Percentiles rank a stretch among this genome's conserved stretches.
These are phyloP conservation scores for Trichechus manatus DNA, from an alignment of 2,113 vertebrate genomes.

Conservation along the genomic window DNA sequence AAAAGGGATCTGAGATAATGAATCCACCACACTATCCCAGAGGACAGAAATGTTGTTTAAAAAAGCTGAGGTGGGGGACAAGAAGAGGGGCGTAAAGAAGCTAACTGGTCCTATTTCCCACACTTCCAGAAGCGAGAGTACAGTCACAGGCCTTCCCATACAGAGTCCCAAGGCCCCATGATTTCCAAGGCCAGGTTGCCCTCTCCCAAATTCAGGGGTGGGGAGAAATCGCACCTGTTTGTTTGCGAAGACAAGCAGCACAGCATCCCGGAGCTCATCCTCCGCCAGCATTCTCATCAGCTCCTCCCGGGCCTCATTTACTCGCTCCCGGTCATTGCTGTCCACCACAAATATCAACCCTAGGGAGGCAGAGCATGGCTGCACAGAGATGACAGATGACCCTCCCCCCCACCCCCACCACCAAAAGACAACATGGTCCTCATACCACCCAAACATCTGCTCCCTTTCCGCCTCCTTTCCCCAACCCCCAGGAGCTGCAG, in stretches of 20 bases:
- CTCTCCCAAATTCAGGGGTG: not conserved
- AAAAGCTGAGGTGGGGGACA: not conserved
- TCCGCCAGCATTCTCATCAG: constrained; percentile 98
- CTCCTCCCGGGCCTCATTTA: constrained; percentile 97
- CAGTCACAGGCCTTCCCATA: not conserved
- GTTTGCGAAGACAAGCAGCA: constrained; percentile 97
- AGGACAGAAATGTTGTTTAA: not conserved
- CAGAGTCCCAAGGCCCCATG: not conserved
- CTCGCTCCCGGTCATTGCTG: constrained; percentile 97
- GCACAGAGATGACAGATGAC: not conserved
- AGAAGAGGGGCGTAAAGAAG: not conserved
- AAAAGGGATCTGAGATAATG: not conserved
- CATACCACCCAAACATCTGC: rapidly evolving
- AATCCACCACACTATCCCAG: not conserved
- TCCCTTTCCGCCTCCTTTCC: not conserved
- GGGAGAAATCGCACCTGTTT: constrained; percentile 91
- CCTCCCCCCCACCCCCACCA: not conserved
- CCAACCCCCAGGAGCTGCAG: not conserved
- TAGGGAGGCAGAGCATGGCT: constrained; percentile 74
- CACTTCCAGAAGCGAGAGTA: not conserved
- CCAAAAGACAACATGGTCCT: not conserved
- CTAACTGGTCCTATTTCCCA: not conserved
- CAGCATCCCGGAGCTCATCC: constrained; percentile 96
- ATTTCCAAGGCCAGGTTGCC: not conserved
- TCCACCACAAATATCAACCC: constrained; percentile 99